phyloP scores from a whole-genome alignment of 1,140 invertebrate species.

The Pararge aegeria region DNA sequence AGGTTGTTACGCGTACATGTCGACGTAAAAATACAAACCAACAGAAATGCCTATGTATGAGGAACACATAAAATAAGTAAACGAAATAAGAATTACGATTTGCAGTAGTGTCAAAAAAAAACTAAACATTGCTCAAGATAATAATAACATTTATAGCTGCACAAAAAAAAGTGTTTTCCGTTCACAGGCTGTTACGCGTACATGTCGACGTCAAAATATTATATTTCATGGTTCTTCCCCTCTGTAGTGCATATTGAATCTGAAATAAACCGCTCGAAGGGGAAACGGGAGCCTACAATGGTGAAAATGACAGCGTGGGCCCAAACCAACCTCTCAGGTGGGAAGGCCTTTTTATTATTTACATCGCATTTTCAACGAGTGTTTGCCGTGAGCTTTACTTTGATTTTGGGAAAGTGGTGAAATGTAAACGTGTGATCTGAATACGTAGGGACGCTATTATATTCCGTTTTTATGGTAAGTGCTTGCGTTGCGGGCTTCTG shows the following conservation, averaged over 20 bases:
- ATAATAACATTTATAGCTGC: neutral
- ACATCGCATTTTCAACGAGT: constrained; percentile 77
- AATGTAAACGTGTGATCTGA: constrained; percentile 68
- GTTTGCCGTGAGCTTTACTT: constrained; percentile 74
- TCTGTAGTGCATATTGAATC: constrained; percentile 34
- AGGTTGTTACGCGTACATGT: too few species aligned
- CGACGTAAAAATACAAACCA: too few species aligned
- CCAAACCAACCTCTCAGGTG: constrained; percentile 49
- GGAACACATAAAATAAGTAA: too few species aligned
- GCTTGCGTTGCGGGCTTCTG: constrained; percentile 43
- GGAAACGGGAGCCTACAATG: constrained; percentile 51
- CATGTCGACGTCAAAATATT: constrained; percentile 22
- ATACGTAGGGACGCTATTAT: constrained; percentile 49
- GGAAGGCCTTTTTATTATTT: constrained; percentile 75
- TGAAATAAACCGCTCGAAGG: constrained; percentile 66
- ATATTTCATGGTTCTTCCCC: constrained; percentile 24
- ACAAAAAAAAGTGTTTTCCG: constrained; percentile 1
- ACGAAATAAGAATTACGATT: too few species aligned
- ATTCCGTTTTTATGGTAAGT: constrained; percentile 58
- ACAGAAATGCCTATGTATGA: too few species aligned
- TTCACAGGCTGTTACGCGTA: constrained; percentile 8
- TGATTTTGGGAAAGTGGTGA: constrained; percentile 69
- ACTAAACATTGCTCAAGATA: neutral
- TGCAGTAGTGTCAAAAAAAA: too few species aligned
- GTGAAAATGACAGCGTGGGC: constrained; percentile 60